phyloP scores from a whole-genome alignment of 2,888 invertebrate species.

The Pherbina coryleti region DNA sequence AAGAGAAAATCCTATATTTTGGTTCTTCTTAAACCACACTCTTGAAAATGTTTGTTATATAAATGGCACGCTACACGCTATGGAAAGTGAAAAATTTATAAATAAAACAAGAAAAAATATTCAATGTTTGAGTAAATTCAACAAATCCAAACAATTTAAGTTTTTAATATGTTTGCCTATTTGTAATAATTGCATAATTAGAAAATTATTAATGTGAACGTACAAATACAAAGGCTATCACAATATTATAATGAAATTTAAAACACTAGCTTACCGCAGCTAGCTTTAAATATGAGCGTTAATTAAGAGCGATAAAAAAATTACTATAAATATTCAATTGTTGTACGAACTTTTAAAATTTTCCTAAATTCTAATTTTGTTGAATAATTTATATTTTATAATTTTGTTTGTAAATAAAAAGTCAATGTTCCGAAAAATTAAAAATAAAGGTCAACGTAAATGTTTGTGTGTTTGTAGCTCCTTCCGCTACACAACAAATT shows the following conservation, averaged over 20 bases:
- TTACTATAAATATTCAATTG: no score
- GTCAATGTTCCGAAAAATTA: no score
- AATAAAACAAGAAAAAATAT: not conserved
- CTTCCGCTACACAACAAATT: no score
- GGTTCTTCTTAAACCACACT: not conserved
- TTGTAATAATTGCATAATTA: not conserved
- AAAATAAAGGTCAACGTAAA: no score
- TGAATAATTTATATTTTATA: conserved; percentile 33
- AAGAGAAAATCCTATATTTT: conserved; percentile 7
- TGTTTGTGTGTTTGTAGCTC: no score
- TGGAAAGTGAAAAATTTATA: no score
- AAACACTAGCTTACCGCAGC: not conserved
- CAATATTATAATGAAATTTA: not conserved
- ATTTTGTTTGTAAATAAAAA: no score
- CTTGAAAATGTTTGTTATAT: not conserved
- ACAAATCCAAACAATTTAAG: not conserved
- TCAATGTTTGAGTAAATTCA: not conserved
- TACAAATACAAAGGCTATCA: not conserved
- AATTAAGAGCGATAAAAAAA: not conserved
- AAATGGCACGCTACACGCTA: no score
- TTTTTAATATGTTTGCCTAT: not conserved
- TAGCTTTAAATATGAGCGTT: not conserved
- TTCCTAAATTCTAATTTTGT: not conserved
- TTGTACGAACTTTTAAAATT: not conserved
- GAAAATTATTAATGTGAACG: not conserved